Evolutionary conservation across 2,888 invertebrate genomes (phyloP).

Genomic region (Gandaritis pyraliata): DNA sequence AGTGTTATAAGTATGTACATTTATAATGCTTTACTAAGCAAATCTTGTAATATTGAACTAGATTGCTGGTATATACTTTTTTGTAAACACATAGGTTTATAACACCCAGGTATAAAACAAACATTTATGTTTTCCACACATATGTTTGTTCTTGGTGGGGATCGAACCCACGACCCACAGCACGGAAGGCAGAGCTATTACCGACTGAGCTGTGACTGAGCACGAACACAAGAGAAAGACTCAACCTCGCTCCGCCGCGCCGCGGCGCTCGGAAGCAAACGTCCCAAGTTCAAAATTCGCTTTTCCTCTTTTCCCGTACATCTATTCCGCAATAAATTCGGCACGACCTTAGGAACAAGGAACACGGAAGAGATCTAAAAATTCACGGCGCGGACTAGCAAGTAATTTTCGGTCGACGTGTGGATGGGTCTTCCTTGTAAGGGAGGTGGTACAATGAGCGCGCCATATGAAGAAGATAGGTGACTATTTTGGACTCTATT

Average conservation of each 20-base stretch:
- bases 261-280: slow-evolving; percentile 26
- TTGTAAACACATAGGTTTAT: too few relatives aligned
- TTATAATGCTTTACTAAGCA: too few relatives aligned
- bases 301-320: slow-evolving; percentile 37
- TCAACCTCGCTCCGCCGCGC: background rate
- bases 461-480: slow-evolving; percentile 20
- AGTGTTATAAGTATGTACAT: too few relatives aligned
- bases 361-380: slow-evolving; percentile 78
- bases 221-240: too few relatives aligned
- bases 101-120: too few relatives aligned
- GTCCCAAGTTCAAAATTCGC: slow-evolving; percentile 24
- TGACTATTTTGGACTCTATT: background rate
- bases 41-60: too few relatives aligned
- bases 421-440: slow-evolving; percentile 70
- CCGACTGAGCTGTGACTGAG: too few relatives aligned
- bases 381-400: slow-evolving; percentile 70
- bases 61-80: too few relatives aligned
- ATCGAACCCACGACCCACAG: too few relatives aligned
- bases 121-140: too few relatives aligned
- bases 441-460: slow-evolving; percentile 52
- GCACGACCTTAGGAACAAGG: slow-evolving; percentile 62
- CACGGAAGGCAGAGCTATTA: too few relatives aligned
- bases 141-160: too few relatives aligned
- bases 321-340: slow-evolving; percentile 47
- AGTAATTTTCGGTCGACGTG: slow-evolving; percentile 79